A percentile compares a stretch with the other conserved stretches of the same genome.
Evolutionary conservation across 2,113 vertebrate genomes (phyloP).

Genomic region (Lepisosteus osseus): DNA sequence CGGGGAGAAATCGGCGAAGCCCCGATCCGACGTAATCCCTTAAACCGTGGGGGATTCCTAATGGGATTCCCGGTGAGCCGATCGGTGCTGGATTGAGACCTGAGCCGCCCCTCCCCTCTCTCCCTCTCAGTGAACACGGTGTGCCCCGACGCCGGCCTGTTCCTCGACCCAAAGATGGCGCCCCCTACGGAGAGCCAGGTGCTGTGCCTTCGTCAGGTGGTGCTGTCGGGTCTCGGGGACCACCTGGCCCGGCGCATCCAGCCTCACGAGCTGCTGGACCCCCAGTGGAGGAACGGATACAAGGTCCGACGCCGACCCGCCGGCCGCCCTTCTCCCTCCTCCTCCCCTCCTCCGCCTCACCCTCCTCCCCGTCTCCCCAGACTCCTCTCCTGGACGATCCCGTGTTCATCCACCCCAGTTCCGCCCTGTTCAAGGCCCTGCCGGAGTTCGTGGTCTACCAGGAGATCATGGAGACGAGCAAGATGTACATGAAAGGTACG

Average conservation of each 20-base stretch:
- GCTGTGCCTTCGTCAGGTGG: constrained; percentile 81
- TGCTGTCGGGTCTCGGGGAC: constrained; percentile 85
- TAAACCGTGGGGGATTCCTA: too few species aligned
- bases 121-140: constrained; percentile 73
- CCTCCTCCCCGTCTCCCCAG: constrained; percentile 44
- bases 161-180: constrained; percentile 85
- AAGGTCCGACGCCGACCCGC: constrained; percentile 64
- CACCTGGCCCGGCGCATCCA: constrained; percentile 82
- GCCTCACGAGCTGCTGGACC: constrained; percentile 79
- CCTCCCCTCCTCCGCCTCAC: neutral
- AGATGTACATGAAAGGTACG: constrained; percentile 96
- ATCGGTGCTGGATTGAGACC: too few species aligned
- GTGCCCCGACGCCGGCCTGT: constrained; percentile 67
- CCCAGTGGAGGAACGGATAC: constrained; percentile 87
- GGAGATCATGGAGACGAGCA: constrained; percentile 90
- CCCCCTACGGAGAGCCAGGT: constrained; percentile 85
- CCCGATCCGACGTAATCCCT: too few species aligned
- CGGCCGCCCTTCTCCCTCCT: neutral
- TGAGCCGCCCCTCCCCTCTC: neutral
- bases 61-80: too few species aligned
- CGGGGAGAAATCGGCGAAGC: neutral
- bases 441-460: constrained; percentile 94
- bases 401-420: constrained; percentile 90
- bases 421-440: constrained; percentile 79
- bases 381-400: constrained; percentile 87